Percentiles rank a stretch among this genome's conserved stretches.
Conservation (phyloP, 2,888 invertebrate genomes). For the Galeruca laticollis region DNA sequence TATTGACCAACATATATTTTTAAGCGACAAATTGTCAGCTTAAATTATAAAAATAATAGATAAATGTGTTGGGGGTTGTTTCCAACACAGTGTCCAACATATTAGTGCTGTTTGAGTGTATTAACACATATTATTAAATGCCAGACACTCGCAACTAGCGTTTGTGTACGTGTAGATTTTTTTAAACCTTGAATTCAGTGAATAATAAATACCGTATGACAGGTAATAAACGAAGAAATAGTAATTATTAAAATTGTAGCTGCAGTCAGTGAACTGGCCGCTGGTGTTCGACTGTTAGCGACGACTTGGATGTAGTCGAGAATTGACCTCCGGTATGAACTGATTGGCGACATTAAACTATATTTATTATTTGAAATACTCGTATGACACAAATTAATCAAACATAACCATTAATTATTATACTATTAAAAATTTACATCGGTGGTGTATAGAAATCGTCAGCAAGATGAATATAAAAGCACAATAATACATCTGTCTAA, state of each 20-base stretch:
- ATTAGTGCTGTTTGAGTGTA: too few relatives aligned
- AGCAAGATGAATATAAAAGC: too few relatives aligned
- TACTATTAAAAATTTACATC: too few relatives aligned
- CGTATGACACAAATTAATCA: background rate
- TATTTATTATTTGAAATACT: conserved; percentile 5
- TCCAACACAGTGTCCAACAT: too few relatives aligned
- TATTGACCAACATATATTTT: too few relatives aligned
- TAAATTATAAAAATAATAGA: too few relatives aligned
- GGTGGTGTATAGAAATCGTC: too few relatives aligned
- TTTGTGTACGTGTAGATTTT: background rate
- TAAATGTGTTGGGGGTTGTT: too few relatives aligned
- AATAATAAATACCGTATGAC: background rate
- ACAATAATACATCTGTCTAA: too few relatives aligned
- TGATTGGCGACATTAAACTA: background rate
- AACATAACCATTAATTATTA: background rate
- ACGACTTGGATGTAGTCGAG: background rate
- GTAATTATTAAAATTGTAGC: background rate
- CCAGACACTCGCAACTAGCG: too few relatives aligned
- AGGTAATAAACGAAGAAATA: background rate
- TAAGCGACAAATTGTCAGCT: too few relatives aligned
- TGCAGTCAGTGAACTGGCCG: background rate
- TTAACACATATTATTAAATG: too few relatives aligned
- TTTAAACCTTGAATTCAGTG: background rate
- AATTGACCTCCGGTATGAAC: conserved; percentile 3
- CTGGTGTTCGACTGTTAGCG: background rate